These are phyloP conservation scores for Drosophila prosaltans DNA, from an alignment of 1,140 invertebrate species.

Conservation along the genomic window DNA sequence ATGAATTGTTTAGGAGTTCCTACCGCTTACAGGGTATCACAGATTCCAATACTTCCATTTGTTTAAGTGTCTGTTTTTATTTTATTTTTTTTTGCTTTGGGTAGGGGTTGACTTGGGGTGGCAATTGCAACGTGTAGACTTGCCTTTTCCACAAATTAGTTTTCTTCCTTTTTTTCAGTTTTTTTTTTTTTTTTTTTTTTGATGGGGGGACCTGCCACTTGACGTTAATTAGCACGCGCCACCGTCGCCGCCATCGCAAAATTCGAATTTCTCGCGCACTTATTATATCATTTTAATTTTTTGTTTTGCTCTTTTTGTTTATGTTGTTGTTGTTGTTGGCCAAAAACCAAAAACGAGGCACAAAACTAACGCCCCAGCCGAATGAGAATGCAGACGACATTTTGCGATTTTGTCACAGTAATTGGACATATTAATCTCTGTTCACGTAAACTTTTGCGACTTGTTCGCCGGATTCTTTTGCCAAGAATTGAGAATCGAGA, in stretches of 20 bases:
- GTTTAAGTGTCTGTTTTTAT: conserved; percentile 31
- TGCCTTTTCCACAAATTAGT: conserved; percentile 76
- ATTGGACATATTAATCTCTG: conserved; percentile 83
- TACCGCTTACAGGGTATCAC: neutral
- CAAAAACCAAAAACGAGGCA: conserved; percentile 33
- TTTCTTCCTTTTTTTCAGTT: conserved; percentile 52
- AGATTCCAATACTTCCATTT: neutral
- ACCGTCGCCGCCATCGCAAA: conserved; percentile 48
- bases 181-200: neutral
- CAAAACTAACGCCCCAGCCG: conserved; percentile 7
- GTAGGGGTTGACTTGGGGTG: conserved; percentile 30
- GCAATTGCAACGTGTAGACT: conserved; percentile 37
- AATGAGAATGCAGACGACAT: conserved; percentile 73
- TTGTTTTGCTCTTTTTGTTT: neutral
- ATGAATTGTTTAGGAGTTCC: too few relatives aligned
- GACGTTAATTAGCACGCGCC: conserved; percentile 81
- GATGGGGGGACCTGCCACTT: conserved; percentile 52
- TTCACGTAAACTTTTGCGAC: conserved; percentile 61
- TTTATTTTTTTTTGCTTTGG: conserved; percentile 19
- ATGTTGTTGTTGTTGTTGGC: conserved; percentile 27
- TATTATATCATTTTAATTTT: conserved; percentile 75
- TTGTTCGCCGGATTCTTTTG: conserved; percentile 32
- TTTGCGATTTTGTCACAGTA: conserved; percentile 83
- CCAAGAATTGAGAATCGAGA: conserved; percentile 17
- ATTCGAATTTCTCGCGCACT: conserved; percentile 47